A percentile compares a stretch with the other conserved stretches of the same genome.
Conservation (phyloP, 2,113 vertebrate genomes). For the Pionites leucogaster region DNA sequence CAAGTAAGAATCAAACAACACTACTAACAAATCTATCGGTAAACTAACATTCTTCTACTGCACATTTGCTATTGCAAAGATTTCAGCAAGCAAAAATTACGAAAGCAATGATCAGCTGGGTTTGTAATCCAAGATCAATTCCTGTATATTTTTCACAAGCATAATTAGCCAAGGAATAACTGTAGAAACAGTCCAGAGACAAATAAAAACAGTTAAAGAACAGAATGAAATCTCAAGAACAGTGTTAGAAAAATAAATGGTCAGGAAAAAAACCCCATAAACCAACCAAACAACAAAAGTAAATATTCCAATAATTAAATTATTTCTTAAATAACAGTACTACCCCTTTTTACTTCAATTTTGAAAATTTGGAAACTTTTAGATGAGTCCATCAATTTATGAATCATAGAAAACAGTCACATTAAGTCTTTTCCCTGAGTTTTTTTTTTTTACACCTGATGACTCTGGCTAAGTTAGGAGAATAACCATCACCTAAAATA, state of each 20-base stretch:
- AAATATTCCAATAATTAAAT: neutral
- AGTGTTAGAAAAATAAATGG: neutral
- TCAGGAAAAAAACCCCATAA: neutral
- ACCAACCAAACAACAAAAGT: neutral
- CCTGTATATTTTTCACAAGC: neutral
- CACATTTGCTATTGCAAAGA: neutral
- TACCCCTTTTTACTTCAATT: neutral
- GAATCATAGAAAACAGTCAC: neutral
- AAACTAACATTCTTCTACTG: neutral
- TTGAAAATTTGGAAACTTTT: neutral
- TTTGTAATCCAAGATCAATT: neutral
- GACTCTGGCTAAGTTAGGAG: neutral
- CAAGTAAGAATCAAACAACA: neutral
- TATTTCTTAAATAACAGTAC: neutral
- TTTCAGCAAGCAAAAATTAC: neutral
- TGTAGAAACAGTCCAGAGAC: neutral
- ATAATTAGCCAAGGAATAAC: neutral
- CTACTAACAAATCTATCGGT: neutral
- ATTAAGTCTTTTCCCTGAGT: neutral
- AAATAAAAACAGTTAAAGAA: neutral
- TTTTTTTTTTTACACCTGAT: neutral
- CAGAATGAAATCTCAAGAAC: neutral
- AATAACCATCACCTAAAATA: neutral
- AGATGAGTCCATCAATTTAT: neutral
- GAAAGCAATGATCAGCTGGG: neutral